Base-by-base conservation (phyloP, 2,888 invertebrate species). In the Stenolophus ochropezus region DNA sequence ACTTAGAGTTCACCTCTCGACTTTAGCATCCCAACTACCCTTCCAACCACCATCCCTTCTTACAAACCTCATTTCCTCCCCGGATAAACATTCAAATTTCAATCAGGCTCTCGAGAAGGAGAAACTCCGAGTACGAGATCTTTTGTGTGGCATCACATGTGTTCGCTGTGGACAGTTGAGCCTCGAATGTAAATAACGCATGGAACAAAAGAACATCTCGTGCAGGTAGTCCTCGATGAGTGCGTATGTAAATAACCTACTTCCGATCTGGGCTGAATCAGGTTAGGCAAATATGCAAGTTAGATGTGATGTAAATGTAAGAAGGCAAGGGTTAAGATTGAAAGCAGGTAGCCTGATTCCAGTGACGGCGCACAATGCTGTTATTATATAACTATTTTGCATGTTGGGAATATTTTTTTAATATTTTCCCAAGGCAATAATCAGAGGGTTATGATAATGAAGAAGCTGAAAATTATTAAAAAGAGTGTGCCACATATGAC, bases 201-300 rank as follows among this genome's bases (percentile, higher is more conserved):
- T 16, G 47, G 47, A 73, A 23, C 18, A 73, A 73, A 49, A 73
- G 73, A 51, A 53, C 74, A 53, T 23, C 51, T 53, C 16, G 18
- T 74, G 23, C 20, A 51, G 74, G 74, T 53, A 74, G 53, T 5
- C 53, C 49, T 25, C 49, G 16, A 47, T 51, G 25, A 71, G 73
- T 73, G 47, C 25, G 20, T 74, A 74, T 74, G 74, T 74, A 74
- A 74, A 74, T 74, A 74, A 74, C 25, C 53, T 74, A 74, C 53
- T 74, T 74, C 74, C 74, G 51, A 69, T 69, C 65, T 20, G 33
- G n/a, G 18, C 16, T 33, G 49, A 74, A 74, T 74, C 49, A 53
- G 74, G 74, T 74, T 74, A 74, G 74, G 14, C 27, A 74, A 74
- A 74, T 74, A 74, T 53, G 53, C 49, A 49, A 53, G 74, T 23